A percentile compares a stretch with the other conserved stretches of the same genome.
These are phyloP conservation scores for Mirounga angustirostris DNA, from an alignment of 2,113 vertebrate genomes.

Conservation along the genomic window DNA sequence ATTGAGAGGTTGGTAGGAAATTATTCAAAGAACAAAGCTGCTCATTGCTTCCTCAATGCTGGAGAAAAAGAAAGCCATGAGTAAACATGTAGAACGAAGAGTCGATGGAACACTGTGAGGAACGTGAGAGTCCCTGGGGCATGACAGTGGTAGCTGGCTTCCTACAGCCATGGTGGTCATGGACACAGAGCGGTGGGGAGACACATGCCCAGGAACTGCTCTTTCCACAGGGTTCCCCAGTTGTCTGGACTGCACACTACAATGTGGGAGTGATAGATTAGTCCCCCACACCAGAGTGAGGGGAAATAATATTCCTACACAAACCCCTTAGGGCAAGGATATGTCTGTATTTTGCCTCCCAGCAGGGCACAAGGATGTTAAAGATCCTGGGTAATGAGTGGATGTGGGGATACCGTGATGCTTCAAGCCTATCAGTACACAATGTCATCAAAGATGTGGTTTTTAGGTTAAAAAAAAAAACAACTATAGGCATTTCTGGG, in stretches of 20 bases:
- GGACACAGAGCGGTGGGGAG: too few species aligned
- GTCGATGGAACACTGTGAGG: not conserved
- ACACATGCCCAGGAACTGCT: not conserved
- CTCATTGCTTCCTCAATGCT: not conserved
- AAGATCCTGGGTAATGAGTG: not conserved
- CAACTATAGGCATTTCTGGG: not conserved
- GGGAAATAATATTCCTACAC: not conserved
- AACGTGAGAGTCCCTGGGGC: not conserved
- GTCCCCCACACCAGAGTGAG: not conserved
- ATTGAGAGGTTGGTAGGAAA: not conserved
- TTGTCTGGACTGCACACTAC: rapidly evolving
- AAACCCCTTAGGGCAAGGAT: not conserved
- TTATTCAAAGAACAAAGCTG: not conserved
- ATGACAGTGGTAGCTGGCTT: not conserved
- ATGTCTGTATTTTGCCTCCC: not conserved
- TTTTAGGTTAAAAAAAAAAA: not conserved
- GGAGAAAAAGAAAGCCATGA: not conserved
- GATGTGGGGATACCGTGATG: not conserved
- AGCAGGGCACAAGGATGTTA: not conserved
- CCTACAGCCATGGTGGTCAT: rapidly evolving
- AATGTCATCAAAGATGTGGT: not conserved
- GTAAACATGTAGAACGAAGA: not conserved
- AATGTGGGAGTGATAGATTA: not conserved
- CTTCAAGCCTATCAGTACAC: not conserved
- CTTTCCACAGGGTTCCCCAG: too few species aligned